Conservation (phyloP, 1,140 invertebrate species). For the Euglossa dilemma region DNA sequence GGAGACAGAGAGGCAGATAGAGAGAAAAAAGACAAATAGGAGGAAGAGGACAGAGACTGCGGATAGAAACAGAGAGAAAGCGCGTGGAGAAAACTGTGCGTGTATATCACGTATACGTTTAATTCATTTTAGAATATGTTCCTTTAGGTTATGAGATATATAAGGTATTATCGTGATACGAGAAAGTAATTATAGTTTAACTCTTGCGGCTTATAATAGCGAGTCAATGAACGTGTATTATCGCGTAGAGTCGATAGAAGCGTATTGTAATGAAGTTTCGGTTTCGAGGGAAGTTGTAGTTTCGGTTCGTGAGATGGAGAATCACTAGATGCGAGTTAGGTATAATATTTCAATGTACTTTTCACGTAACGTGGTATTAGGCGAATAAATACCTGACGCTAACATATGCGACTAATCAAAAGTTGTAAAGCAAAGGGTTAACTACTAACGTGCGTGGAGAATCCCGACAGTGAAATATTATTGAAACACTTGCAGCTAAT, state of each 20-base stretch:
- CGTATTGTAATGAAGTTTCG: not conserved
- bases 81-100: slow-evolving; percentile 51
- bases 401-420: too few relatives aligned
- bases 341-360: not conserved
- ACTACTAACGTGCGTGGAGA: not conserved
- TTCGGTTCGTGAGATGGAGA: not conserved
- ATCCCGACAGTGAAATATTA: not conserved
- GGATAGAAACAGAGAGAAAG: slow-evolving; percentile 35
- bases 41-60: slow-evolving; percentile 36
- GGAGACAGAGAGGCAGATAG: not conserved
- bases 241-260: not conserved
- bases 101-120: slow-evolving; percentile 31
- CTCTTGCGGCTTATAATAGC: not conserved
- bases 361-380: not conserved
- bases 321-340: not conserved
- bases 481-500: too few relatives aligned
- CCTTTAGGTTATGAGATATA: not conserved
- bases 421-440: not conserved
- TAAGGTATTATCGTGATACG: not conserved
- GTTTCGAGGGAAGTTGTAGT: not conserved
- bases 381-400: too few relatives aligned
- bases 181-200: not conserved
- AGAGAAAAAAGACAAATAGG: slow-evolving; percentile 24
- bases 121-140: not conserved
- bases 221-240: not conserved